phyloP scores from a whole-genome alignment of 2,888 invertebrate genomes.

The Temnothorax ravouxi region DNA sequence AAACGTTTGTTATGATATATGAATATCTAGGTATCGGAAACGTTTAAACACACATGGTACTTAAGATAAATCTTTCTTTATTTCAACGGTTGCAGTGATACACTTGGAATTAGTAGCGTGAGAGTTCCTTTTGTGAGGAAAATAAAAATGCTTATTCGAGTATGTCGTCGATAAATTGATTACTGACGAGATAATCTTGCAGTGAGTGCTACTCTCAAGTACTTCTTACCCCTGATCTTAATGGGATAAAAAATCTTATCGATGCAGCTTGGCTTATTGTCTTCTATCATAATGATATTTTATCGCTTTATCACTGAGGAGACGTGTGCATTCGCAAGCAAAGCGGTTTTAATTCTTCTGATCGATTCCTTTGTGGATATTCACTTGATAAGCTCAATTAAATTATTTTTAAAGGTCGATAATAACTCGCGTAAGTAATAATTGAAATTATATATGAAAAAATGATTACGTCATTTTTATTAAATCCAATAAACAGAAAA shows the following conservation, averaged over 20 bases:
- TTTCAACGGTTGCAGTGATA: neutral
- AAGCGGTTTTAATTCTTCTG: neutral
- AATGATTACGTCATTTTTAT: neutral
- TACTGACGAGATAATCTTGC: slow-evolving; percentile 18
- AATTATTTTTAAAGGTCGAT: neutral
- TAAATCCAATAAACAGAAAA: neutral
- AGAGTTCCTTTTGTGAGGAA: neutral
- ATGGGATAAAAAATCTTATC: slow-evolving; percentile 42
- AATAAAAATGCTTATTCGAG: slow-evolving; percentile 29
- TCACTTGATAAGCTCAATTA: neutral
- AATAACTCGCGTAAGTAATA: neutral
- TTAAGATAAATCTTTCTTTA: neutral
- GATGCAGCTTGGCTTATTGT: slow-evolving; percentile 1
- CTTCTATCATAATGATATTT: slow-evolving; percentile 19
- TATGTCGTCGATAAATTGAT: slow-evolving; percentile 26
- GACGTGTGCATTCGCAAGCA: neutral
- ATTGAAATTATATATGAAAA: neutral
- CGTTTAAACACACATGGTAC: too few relatives aligned
- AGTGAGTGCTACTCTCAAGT: slow-evolving; percentile 22
- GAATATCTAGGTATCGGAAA: too few relatives aligned
- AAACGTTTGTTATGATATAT: too few relatives aligned
- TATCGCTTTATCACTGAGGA: slow-evolving; percentile 32
- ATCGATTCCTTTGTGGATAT: neutral
- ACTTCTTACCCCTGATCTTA: neutral
- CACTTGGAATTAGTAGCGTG: neutral